phyloP scores from a whole-genome alignment of 2,797 vertebrate genomes.

The Syndactyla subalaris region DNA sequence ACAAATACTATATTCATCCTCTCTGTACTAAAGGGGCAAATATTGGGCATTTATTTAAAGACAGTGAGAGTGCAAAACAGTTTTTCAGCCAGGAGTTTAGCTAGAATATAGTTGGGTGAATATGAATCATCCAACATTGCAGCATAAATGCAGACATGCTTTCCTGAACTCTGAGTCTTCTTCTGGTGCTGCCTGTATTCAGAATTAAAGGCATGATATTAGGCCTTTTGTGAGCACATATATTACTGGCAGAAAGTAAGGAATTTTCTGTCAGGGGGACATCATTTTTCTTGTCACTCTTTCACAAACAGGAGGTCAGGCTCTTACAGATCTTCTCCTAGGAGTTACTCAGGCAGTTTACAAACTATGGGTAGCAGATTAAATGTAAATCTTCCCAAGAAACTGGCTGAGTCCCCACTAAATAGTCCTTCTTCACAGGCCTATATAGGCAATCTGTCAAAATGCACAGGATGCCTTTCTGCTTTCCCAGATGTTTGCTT shows the following conservation, averaged over 20 bases:
- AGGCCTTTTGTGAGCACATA: neutral
- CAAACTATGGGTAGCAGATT: neutral
- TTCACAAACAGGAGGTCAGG: neutral
- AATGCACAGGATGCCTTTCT: neutral
- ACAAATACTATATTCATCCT: neutral
- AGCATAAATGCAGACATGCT: neutral
- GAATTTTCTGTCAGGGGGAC: neutral
- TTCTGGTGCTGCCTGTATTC: neutral
- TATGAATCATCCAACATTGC: neutral
- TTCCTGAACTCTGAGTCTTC: neutral
- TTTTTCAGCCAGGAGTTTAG: neutral
- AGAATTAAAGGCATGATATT: neutral
- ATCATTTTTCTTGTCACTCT: neutral
- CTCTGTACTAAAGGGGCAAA: neutral
- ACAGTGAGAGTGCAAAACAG: neutral
- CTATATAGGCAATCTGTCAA: neutral
- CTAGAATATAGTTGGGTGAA: neutral
- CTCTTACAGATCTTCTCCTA: neutral
- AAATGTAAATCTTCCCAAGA: neutral
- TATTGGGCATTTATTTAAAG: neutral
- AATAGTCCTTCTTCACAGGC: neutral
- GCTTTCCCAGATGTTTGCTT: neutral
- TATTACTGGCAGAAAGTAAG: neutral
- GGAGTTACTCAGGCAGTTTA: neutral
- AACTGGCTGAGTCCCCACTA: neutral